A percentile compares a stretch with the other conserved stretches of the same genome.
phyloP scores from a whole-genome alignment of 2,888 invertebrate species.

The Drosophila algonquin region DNA sequence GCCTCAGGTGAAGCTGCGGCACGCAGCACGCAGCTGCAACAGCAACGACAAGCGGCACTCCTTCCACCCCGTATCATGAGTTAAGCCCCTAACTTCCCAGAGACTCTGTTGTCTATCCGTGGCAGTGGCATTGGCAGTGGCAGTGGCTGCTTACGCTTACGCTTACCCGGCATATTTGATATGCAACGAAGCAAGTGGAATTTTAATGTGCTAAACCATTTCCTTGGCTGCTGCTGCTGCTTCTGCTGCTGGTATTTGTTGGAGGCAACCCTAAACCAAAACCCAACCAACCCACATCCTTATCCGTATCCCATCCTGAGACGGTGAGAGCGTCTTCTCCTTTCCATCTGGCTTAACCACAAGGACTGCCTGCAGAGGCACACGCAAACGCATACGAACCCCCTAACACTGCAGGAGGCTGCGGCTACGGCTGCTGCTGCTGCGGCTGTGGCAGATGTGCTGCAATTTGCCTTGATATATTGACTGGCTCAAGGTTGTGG shows the following conservation, averaged over 20 bases:
- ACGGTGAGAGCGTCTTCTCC: conserved; percentile 21
- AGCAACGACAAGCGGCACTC: conserved; percentile 2
- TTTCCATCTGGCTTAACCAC: conserved; percentile 46
- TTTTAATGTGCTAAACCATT: conserved; percentile 79
- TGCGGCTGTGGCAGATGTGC: conserved; percentile 40
- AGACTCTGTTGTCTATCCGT: conserved; percentile 23
- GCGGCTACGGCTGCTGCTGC: conserved; percentile 12
- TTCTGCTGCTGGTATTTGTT: conserved; percentile 54
- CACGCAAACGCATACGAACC: background rate
- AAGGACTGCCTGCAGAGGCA: conserved; percentile 10
- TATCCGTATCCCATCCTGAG: conserved; percentile 41
- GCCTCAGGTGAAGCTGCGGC: conserved; percentile 2
- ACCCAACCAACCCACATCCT: background rate
- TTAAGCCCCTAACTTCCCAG: conserved; percentile 51
- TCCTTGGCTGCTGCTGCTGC: conserved; percentile 56
- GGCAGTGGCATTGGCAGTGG: background rate
- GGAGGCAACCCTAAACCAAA: background rate
- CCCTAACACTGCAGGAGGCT: conserved; percentile 5
- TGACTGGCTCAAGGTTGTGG: conserved; percentile 23
- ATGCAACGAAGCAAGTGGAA: conserved; percentile 77
- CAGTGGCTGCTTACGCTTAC: conserved; percentile 32
- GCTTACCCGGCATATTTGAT: conserved; percentile 69
- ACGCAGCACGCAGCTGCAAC: conserved; percentile 4
- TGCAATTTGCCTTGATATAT: conserved; percentile 65
- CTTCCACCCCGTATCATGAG: conserved; percentile 49